phyloP scores from a whole-genome alignment of 2,888 invertebrate genomes.

The Drosophila mayaguana region DNA sequence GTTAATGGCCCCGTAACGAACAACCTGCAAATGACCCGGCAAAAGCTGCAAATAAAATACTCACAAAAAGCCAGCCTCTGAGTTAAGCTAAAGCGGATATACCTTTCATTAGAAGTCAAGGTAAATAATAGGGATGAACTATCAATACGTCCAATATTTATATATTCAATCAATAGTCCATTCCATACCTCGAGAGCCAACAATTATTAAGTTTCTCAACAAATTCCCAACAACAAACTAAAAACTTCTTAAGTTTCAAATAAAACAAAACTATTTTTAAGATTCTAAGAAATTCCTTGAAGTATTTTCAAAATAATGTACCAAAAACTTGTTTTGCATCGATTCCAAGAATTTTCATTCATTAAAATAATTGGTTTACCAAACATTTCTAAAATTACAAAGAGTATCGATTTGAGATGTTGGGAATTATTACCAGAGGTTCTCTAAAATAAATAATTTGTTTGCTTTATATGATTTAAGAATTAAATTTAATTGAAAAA shows the following conservation, averaged over 20 bases:
- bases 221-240: background rate
- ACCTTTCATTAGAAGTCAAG: background rate
- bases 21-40: slow-evolving; percentile 48
- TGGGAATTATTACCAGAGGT: background rate
- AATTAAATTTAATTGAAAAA: slow-evolving; percentile 19
- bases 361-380: background rate
- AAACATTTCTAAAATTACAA: slow-evolving; percentile 2
- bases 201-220: no score
- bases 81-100: background rate
- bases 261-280: background rate
- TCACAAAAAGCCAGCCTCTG: background rate
- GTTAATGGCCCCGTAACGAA: slow-evolving; percentile 49
- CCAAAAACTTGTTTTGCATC: background rate
- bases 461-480: slow-evolving; percentile 12
- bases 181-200: background rate
- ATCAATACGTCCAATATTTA: background rate
- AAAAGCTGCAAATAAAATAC: slow-evolving; percentile 20
- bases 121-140: background rate
- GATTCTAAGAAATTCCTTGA: background rate
- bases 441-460: background rate
- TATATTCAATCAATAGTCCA: background rate
- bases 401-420: background rate
- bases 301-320: background rate
- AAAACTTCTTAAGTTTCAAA: background rate
- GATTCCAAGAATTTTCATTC: slow-evolving; percentile 3